Conservation (phyloP, 1,140 invertebrate genomes). For the Zaprionus capensis region DNA sequence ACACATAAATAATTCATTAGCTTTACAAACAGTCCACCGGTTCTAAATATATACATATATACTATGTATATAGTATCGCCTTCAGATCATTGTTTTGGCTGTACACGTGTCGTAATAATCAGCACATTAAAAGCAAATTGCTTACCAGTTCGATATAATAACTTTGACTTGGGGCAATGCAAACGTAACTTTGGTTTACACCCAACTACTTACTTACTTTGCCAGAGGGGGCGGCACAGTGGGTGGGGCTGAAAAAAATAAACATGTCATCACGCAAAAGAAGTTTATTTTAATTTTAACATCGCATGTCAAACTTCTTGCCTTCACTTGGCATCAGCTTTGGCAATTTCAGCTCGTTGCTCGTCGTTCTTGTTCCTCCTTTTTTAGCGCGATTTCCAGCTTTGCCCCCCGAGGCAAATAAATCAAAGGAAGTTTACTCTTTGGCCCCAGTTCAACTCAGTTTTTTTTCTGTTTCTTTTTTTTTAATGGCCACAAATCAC, state of each 20-base stretch:
- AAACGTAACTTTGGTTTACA: conserved; percentile 34
- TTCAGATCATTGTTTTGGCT: background rate
- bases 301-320: conserved; percentile 66
- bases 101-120: conserved; percentile 8
- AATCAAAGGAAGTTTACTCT: conserved; percentile 71
- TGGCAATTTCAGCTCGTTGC: background rate
- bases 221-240: background rate
- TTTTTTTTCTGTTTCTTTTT: background rate
- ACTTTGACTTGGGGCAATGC: conserved; percentile 15
- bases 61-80: background rate
- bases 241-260: conserved; percentile 37
- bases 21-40: background rate
- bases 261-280: conserved; percentile 66
- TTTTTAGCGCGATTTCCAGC: conserved; percentile 6
- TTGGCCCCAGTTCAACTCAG: conserved; percentile 29
- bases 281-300: conserved; percentile 73
- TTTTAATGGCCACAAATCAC: conserved; percentile 78
- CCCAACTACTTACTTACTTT: conserved; percentile 27
- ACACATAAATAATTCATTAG: conserved; percentile 18
- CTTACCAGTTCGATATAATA: conserved; percentile 14
- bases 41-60: background rate
- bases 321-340: conserved; percentile 33
- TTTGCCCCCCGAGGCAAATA: conserved; percentile 50
- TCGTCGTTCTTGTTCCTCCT: background rate
- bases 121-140: conserved; percentile 39